These are phyloP conservation scores for Tenthredo distinguenda DNA, from an alignment of 2,888 invertebrate species.

Conservation along the genomic window DNA sequence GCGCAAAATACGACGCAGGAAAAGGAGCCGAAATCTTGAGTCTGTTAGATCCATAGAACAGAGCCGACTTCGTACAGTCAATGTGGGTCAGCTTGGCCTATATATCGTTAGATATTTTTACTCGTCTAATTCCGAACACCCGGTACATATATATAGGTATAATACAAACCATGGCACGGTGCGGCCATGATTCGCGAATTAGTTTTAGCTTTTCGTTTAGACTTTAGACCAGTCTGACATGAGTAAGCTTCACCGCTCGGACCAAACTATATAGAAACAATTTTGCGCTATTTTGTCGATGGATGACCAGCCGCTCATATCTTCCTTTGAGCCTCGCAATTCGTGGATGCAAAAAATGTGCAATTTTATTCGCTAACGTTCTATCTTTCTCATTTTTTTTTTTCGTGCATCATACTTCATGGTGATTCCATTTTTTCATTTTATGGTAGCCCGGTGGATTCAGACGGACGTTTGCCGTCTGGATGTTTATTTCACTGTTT, in stretches of 20 bases:
- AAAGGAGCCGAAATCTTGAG: neutral
- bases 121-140: slow-evolving; percentile 40
- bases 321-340: neutral
- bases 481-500: neutral
- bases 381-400: neutral
- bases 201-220: slow-evolving; percentile 13
- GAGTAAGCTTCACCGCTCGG: neutral
- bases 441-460: neutral
- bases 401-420: neutral
- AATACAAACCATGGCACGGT: neutral
- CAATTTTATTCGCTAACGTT: no score
- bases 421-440: neutral
- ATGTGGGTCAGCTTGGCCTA: slow-evolving; percentile 40
- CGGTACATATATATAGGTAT: neutral
- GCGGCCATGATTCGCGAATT: slow-evolving; percentile 32
- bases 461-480: neutral
- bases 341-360: no score
- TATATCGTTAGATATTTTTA: slow-evolving; percentile 49
- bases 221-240: neutral
- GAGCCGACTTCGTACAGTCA: neutral
- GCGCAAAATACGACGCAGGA: no score
- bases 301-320: no score
- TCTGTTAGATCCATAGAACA: slow-evolving; percentile 25
- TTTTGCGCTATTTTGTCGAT: neutral
- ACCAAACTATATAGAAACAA: neutral